phyloP scores from a whole-genome alignment of 2,797 vertebrate genomes.

The Alca torda region DNA sequence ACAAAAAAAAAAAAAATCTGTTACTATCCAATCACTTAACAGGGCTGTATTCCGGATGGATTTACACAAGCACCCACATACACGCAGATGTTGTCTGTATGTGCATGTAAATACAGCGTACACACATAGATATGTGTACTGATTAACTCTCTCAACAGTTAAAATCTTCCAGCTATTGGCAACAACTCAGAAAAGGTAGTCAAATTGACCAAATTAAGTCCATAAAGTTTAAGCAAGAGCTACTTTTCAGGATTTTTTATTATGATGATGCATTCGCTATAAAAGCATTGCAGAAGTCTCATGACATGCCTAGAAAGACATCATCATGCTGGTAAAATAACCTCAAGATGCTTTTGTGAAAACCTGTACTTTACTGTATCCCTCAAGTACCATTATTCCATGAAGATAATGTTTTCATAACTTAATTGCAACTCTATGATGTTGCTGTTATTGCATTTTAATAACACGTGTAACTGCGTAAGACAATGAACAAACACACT shows the following conservation, averaged over 20 bases:
- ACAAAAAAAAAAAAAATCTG: background rate
- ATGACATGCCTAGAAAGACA: background rate
- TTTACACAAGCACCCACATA: background rate
- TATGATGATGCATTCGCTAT: background rate
- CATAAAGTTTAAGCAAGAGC: background rate
- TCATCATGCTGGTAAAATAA: background rate
- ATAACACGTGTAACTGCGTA: background rate
- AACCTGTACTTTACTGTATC: background rate
- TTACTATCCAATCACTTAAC: background rate
- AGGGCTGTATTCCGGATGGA: background rate
- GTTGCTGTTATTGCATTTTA: background rate
- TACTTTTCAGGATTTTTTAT: background rate
- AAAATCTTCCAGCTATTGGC: background rate
- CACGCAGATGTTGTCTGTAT: background rate
- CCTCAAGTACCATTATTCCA: background rate
- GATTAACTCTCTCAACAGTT: background rate
- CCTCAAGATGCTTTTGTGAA: background rate
- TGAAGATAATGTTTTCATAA: slow-evolving; percentile 20
- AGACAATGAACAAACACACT: background rate
- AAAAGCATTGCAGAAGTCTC: background rate
- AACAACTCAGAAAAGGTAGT: background rate
- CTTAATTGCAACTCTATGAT: background rate
- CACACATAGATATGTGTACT: background rate
- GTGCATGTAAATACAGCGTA: background rate
- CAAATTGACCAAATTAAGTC: background rate